Evolutionary conservation across 2,113 vertebrate species (phyloP).

Genomic region (Scytalopus superciliaris): DNA sequence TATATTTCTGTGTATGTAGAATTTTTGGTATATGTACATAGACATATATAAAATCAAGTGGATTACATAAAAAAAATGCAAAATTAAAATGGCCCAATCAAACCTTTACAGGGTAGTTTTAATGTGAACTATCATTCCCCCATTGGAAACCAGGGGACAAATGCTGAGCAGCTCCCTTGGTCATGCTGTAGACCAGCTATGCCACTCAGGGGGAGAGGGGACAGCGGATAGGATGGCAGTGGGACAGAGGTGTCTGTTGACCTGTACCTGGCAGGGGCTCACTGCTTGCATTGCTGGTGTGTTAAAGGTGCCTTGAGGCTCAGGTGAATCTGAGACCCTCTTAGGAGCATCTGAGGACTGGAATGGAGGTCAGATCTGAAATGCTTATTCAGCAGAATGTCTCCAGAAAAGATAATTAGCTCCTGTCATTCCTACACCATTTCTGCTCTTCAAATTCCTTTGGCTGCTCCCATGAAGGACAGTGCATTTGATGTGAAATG

Average conservation of each 20-base stretch:
- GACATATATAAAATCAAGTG: neutral
- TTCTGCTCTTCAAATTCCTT: neutral
- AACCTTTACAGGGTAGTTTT: neutral
- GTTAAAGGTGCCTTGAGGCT: neutral
- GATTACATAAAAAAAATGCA: neutral
- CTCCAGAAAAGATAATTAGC: neutral
- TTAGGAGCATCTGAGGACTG: neutral
- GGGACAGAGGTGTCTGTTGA: neutral
- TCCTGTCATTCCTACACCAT: neutral
- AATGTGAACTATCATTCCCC: neutral
- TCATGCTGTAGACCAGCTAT: neutral
- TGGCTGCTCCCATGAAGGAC: neutral
- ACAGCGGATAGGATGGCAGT: rapidly evolving
- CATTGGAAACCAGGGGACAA: neutral
- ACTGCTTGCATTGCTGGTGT: neutral
- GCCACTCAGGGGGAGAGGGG: neutral
- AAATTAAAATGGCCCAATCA: neutral
- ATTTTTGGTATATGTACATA: neutral
- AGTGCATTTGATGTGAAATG: constrained; percentile 21
- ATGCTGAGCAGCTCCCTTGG: neutral
- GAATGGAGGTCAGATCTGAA: neutral
- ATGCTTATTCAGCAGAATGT: neutral
- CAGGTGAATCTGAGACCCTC: neutral
- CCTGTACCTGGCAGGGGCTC: neutral
- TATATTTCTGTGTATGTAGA: neutral